Percentiles rank a stretch among this genome's conserved stretches.
Conservation (phyloP, 92 coral and sea anemone species). For the Palythoa grandis region DNA sequence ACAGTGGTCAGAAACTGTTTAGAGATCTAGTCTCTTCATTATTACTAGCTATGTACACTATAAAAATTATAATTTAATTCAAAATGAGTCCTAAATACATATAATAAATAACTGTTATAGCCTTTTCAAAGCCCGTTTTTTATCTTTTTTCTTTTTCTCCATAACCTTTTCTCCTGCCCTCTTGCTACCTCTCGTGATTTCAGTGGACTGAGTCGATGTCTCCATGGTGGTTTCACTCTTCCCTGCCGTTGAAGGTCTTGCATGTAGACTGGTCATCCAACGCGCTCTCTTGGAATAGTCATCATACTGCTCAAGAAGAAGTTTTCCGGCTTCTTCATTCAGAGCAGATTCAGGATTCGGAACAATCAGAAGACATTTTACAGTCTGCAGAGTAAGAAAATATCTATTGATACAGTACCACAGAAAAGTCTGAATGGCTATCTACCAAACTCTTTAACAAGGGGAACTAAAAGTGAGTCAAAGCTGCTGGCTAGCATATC, state of each 20-base stretch:
- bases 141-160: conserved; percentile 98
- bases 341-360: conserved; percentile 99
- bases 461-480: too few relatives aligned
- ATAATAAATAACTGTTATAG: conserved; percentile 62
- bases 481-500: too few relatives aligned
- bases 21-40: background rate
- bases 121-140: conserved; percentile 92
- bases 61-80: conserved; percentile 44
- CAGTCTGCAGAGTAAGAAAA: conserved; percentile 68
- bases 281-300: conserved; percentile 96
- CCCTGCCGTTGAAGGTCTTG: conserved; percentile 69
- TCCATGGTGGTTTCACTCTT: conserved; percentile 56
- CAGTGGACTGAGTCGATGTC: conserved; percentile 53
- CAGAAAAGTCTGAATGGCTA: background rate
- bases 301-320: conserved; percentile 91
- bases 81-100: conserved; percentile 26
- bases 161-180: conserved; percentile 85
- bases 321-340: conserved; percentile 98
- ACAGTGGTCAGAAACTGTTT: background rate
- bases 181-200: conserved; percentile 84
- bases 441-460: too few relatives aligned
- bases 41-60: conserved; percentile 34
- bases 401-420: background rate
- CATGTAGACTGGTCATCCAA: conserved; percentile 96
- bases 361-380: conserved; percentile 93